Evolutionary conservation across 1,140 invertebrate genomes (phyloP).

Genomic region (Maconellicoccus hirsutus): DNA sequence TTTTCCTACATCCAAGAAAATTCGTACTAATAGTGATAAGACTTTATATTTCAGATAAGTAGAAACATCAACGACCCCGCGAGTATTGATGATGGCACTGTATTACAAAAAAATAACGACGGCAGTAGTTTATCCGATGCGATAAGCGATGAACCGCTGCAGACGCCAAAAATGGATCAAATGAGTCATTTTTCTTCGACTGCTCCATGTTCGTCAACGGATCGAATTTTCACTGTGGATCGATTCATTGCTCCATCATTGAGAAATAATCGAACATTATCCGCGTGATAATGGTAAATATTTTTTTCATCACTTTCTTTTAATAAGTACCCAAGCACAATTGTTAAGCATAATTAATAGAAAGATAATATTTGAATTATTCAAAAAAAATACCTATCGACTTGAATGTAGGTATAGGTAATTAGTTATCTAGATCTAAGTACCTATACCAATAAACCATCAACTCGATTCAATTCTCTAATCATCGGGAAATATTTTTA

Average conservation of each 20-base stretch:
- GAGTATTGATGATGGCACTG: not conserved
- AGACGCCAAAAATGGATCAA: not conserved
- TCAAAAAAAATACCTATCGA: no score
- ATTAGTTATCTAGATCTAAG: no score
- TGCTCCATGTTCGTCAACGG: not conserved
- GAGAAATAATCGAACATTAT: not conserved
- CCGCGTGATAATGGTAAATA: not conserved
- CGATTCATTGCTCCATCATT: constrained; percentile 12
- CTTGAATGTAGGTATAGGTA: no score
- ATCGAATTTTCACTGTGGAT: not conserved
- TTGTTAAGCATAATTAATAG: no score
- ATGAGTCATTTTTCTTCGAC: not conserved
- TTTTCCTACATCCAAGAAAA: not conserved
- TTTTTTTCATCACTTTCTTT: not conserved
- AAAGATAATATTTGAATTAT: no score
- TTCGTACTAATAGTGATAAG: not conserved
- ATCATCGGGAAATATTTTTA: no score
- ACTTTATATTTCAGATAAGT: not conserved
- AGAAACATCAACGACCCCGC: not conserved
- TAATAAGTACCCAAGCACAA: no score
- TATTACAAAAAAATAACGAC: not conserved
- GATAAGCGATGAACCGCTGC: not conserved
- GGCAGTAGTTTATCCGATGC: not conserved
- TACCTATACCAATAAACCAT: no score
- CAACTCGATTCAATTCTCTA: no score